These are phyloP conservation scores for Cryptotermes secundus DNA, from an alignment of 1,140 invertebrate species.

Conservation along the genomic window DNA sequence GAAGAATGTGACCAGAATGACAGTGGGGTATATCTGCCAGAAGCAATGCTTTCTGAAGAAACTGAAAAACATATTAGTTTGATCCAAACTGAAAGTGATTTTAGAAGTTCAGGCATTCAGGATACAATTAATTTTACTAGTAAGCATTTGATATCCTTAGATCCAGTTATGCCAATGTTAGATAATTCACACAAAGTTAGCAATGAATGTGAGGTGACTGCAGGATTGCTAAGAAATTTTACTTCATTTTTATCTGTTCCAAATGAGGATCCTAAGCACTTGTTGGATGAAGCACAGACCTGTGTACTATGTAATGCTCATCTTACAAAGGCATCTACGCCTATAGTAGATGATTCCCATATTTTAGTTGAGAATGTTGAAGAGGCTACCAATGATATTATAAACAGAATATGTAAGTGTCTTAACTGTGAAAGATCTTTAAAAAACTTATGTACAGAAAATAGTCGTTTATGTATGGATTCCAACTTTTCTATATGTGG, in stretches of 20 bases:
- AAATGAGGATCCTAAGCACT: neutral
- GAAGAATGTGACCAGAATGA: neutral
- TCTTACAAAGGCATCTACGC: neutral
- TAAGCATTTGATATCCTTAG: neutral
- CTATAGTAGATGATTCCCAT: neutral
- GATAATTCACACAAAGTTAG: neutral
- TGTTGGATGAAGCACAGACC: neutral
- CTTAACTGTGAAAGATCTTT: neutral
- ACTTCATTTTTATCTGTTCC: neutral
- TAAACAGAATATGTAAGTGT: neutral
- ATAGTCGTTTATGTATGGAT: neutral
- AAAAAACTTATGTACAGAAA: neutral
- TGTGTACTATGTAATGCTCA: neutral
- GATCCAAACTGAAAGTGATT: neutral
- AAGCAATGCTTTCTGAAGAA: neutral
- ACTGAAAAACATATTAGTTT: neutral
- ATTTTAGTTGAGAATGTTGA: neutral
- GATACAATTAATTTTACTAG: neutral
- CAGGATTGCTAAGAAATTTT: neutral
- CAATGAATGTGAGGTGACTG: neutral
- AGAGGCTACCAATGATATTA: neutral
- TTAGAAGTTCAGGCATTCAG: neutral
- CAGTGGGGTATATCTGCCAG: neutral
- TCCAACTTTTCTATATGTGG: neutral
- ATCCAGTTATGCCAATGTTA: neutral